Evolutionary conservation across 2,797 vertebrate genomes (phyloP).

Genomic region (Hydrolagus colliei): DNA sequence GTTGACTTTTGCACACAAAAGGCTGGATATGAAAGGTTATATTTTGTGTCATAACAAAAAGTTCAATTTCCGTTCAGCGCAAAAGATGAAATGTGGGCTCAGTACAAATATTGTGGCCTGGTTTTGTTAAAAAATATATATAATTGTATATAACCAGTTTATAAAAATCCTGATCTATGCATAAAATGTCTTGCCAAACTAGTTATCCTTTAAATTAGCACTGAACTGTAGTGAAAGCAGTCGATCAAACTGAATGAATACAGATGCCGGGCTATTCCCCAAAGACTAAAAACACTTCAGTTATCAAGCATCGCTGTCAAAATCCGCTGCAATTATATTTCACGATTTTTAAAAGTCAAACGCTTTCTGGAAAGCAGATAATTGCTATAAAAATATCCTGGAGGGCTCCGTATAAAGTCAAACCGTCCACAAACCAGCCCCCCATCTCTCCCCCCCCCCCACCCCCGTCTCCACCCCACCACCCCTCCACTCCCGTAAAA

Average conservation of each 20-base stretch:
- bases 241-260: background rate
- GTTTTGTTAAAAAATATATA: background rate
- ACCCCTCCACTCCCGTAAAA: no score
- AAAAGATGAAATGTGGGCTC: background rate
- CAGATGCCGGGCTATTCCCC: conserved; percentile 13
- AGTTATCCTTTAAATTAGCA: conserved; percentile 9
- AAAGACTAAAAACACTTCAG: conserved; percentile 10
- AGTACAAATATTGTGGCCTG: background rate
- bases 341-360: conserved; percentile 19
- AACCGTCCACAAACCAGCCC: no score
- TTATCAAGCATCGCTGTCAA: conserved; percentile 24
- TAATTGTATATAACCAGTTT: background rate
- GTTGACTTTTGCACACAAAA: background rate
- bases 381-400: background rate
- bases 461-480: no score
- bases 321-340: conserved; percentile 9
- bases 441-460: no score
- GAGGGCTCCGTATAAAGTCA: no score
- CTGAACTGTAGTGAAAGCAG: background rate
- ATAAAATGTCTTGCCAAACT: background rate
- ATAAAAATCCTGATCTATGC: background rate
- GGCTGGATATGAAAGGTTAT: background rate
- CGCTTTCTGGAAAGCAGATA: conserved; percentile 10
- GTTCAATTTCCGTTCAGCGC: background rate
- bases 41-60: background rate